Evolutionary conservation across 2,113 vertebrate genomes (phyloP).

Genomic region (Heliornis fulica): DNA sequence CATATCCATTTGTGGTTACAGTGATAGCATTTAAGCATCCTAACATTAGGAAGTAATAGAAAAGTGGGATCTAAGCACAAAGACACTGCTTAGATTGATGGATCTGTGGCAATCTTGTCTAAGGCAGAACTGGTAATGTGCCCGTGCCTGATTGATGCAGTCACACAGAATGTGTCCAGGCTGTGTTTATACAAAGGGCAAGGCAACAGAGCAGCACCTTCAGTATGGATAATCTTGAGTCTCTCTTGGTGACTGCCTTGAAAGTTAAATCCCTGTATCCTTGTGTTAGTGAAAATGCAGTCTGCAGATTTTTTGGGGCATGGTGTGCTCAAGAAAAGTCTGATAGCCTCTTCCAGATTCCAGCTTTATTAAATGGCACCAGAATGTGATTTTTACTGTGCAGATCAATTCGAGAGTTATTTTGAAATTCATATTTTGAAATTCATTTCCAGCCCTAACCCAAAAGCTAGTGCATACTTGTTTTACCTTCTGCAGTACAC

Average conservation of each 20-base stretch:
- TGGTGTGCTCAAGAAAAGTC: background rate
- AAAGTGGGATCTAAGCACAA: background rate
- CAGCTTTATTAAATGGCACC: background rate
- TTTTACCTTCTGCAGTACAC: background rate
- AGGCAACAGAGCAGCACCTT: background rate
- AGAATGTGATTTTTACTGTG: background rate
- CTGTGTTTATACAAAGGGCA: background rate
- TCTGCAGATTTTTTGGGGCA: background rate
- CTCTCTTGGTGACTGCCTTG: background rate
- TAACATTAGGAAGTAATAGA: background rate
- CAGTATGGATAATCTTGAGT: background rate
- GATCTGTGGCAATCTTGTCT: background rate
- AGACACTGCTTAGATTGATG: background rate
- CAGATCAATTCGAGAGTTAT: background rate
- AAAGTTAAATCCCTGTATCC: background rate
- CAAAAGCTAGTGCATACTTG: background rate
- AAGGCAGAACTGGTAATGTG: background rate
- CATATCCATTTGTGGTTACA: background rate
- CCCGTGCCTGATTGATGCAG: rapidly evolving
- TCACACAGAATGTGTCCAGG: background rate
- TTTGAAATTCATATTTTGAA: background rate
- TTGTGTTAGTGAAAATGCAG: background rate
- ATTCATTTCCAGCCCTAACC: background rate
- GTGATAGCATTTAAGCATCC: background rate
- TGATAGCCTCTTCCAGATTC: background rate